A percentile compares a stretch with the other conserved stretches of the same genome.
Evolutionary conservation across 2,888 invertebrate genomes (phyloP).

Genomic region (Mechanitis mazaeus): DNA sequence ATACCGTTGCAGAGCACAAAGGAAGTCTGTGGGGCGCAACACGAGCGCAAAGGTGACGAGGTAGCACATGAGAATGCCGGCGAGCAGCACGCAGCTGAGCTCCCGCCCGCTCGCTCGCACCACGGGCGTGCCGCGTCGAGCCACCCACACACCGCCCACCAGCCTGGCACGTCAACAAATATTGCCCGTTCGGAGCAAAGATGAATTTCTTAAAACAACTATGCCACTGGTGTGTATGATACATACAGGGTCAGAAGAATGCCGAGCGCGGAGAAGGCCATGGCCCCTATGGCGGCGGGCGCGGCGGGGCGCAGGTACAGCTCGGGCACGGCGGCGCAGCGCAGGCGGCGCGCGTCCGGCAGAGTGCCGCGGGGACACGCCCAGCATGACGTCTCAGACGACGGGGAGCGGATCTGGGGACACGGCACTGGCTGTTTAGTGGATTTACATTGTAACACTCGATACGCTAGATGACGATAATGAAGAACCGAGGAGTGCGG

Average conservation of each 20-base stretch:
- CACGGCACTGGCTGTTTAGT: conserved; percentile 42
- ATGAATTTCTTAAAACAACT: too few species aligned
- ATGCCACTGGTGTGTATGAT: not conserved
- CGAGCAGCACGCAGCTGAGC: conserved; percentile 91
- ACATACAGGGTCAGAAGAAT: conserved; percentile 83
- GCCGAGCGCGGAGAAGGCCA: conserved; percentile 90
- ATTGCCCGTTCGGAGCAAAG: too few species aligned
- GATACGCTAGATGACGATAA: not conserved
- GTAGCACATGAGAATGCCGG: conserved; percentile 93
- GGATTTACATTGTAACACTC: not conserved
- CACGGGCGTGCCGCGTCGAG: conserved; percentile 94
- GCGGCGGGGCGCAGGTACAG: conserved; percentile 86
- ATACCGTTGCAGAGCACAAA: conserved; percentile 92
- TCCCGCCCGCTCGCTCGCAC: conserved; percentile 96
- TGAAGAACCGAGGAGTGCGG: not conserved
- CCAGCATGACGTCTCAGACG: conserved; percentile 87
- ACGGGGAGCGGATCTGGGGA: conserved; percentile 81
- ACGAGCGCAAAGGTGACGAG: conserved; percentile 94
- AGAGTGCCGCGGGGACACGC: conserved; percentile 88
- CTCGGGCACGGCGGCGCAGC: conserved; percentile 86
- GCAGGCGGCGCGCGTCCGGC: conserved; percentile 84
- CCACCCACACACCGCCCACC: conserved; percentile 85
- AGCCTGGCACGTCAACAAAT: conserved; percentile 49
- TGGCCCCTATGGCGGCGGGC: conserved; percentile 93
- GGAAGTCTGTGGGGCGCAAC: conserved; percentile 87